phyloP scores from a whole-genome alignment of 2,888 invertebrate genomes.

The Lasius platythorax region DNA sequence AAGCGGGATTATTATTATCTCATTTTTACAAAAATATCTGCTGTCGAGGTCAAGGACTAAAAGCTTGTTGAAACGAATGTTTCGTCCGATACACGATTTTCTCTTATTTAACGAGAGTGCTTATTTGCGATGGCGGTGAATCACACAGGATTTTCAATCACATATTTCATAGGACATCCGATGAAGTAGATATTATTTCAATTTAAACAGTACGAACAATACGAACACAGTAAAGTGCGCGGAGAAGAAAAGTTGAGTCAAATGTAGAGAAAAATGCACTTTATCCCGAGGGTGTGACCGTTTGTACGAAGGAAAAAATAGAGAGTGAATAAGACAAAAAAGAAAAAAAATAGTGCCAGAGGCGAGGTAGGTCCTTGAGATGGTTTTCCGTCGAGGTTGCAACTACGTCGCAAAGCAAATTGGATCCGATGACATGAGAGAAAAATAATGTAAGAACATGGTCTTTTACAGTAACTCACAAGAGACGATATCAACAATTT shows the following conservation, averaged over 20 bases:
- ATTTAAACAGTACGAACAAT: constrained; percentile 13
- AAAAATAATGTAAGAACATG: constrained; percentile 45
- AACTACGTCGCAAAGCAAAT: constrained; percentile 48
- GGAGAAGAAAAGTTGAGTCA: not conserved
- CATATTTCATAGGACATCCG: constrained; percentile 10
- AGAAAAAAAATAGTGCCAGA: not conserved
- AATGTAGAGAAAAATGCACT: constrained; percentile 23
- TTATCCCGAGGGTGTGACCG: constrained; percentile 21
- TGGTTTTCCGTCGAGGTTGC: constrained; percentile 35
- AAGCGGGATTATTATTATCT: constrained; percentile 26
- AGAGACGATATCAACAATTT: constrained; percentile 25
- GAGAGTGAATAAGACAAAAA: not conserved
- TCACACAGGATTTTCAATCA: constrained; percentile 21
- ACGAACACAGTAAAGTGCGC: not conserved
- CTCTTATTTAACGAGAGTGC: constrained; percentile 15
- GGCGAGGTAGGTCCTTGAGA: constrained; percentile 43
- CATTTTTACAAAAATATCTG: constrained; percentile 11
- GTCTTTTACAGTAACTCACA: constrained; percentile 11
- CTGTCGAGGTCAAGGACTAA: constrained; percentile 20
- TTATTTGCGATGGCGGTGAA: not conserved
- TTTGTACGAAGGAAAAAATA: constrained; percentile 33
- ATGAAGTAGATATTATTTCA: constrained; percentile 38
- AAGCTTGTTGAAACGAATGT: constrained; percentile 23
- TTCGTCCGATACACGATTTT: constrained; percentile 11
- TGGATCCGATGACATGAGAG: constrained; percentile 52